Evolutionary conservation across 1,140 invertebrate genomes (phyloP).

Genomic region (Eumeta japonica): DNA sequence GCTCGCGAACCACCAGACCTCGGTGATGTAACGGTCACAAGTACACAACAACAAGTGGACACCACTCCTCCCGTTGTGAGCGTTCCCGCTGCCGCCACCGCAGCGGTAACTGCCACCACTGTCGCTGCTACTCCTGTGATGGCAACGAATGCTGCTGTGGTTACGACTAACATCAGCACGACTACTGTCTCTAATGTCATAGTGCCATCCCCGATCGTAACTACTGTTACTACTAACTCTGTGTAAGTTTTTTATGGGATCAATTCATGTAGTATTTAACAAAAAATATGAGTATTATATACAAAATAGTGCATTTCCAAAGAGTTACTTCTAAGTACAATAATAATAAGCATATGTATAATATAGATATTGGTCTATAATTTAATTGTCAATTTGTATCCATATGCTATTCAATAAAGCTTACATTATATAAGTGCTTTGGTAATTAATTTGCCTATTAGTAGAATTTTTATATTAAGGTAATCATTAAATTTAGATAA

Average conservation of each 20-base stretch:
- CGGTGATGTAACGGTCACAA: slow-evolving; percentile 40
- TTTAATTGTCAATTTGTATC: no score
- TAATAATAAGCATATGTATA: no score
- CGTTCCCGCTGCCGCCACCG: neutral
- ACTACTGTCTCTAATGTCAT: slow-evolving; percentile 5
- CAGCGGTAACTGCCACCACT: slow-evolving; percentile 4
- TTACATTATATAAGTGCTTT: no score
- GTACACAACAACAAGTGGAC: slow-evolving; percentile 14
- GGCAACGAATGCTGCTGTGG: slow-evolving; percentile 7
- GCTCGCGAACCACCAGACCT: slow-evolving; percentile 24
- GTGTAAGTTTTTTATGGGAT: slow-evolving; percentile 24
- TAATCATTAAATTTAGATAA: no score
- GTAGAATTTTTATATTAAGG: no score
- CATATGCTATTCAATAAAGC: no score
- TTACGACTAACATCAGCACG: slow-evolving; percentile 4
- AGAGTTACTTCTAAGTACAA: no score
- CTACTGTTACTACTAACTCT: slow-evolving; percentile 13
- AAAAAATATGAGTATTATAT: no score
- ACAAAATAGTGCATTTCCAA: no score
- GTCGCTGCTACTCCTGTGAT: neutral
- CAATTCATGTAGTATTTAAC: neutral
- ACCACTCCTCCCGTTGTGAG: neutral
- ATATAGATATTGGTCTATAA: no score
- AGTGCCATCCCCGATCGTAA: slow-evolving; percentile 4
- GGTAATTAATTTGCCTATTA: no score